Evolutionary conservation across 2,888 invertebrate species (phyloP), one percentile per base, ranked within the genome.

Genomic region (Megaustenia siamemsis): DNA sequence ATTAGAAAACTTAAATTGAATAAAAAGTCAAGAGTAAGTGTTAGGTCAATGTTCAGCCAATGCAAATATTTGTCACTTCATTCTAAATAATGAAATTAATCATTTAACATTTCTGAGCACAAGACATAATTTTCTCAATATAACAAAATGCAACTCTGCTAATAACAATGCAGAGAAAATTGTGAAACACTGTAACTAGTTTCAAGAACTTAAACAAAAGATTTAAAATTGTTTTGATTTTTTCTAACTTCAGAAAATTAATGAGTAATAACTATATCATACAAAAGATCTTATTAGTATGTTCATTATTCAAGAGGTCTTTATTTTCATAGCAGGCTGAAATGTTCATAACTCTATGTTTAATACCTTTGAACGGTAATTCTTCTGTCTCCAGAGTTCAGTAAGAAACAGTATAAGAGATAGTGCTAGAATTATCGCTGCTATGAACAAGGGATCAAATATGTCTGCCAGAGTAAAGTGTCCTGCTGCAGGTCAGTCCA

Each of bases 401-500:
- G 82, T 21, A 5, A 81, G 35, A 15, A 86, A 56, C 28, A 82
- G 40, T n/a, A 81, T 45, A 45, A 86, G 73, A 45, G 76, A 60
- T 21, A 77, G 28, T 32, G 83, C 81, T 32, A 88, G 60, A 71
- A 86, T 85, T 75, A 86, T 71, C 24, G 89, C 82, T 38, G 86
- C 84, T 45, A 80, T 77, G 15, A 87, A 49, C 49, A 87, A 63
- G 8, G 76, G 71, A 56, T 69, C 79, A 32, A 83, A 53, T n/a
- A 86, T 81, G 66, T 88, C 89, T 84, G 84, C 86, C 86, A 90
- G 89, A 87, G 88, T 88, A 87, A 86, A 88, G 85, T 88, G 90
- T 88, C 90, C 88, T 87, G 88, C 89, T 87, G 89, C 90, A 87
- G 86, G 91, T 93, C 92, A 94, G 89, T 98, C 98, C 88, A 99